A percentile compares a stretch with the other conserved stretches of the same genome.
Evolutionary conservation across 2,797 vertebrate species (phyloP).

Genomic region (Clamator glandarius): DNA sequence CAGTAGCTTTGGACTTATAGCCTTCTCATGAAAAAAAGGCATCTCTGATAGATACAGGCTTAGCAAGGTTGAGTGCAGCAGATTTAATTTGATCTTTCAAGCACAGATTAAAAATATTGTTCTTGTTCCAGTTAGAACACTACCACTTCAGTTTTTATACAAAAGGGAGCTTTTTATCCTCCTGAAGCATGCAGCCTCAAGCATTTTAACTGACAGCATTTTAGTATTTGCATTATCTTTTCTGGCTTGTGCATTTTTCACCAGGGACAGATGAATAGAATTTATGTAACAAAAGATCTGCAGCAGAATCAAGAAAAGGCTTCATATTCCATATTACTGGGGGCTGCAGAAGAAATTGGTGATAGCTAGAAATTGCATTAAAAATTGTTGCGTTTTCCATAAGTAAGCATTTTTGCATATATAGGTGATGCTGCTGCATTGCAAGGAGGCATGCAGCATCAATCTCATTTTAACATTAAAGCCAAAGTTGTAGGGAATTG

Average conservation of each 20-base stretch:
- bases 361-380: background rate
- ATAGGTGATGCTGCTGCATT: background rate
- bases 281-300: constrained; percentile 29
- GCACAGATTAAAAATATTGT: constrained; percentile 71
- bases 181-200: background rate
- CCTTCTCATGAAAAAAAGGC: background rate
- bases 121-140: constrained; percentile 59
- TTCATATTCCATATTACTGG: background rate
- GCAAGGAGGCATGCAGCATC: background rate
- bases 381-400: background rate
- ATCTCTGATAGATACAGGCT: constrained; percentile 46
- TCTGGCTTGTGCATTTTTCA: constrained; percentile 45
- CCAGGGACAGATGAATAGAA: constrained; percentile 36
- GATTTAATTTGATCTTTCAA: constrained; percentile 74
- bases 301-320: background rate
- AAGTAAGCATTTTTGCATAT: background rate
- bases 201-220: constrained; percentile 54
- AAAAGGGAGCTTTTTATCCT: constrained; percentile 66
- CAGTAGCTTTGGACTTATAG: background rate
- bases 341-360: background rate
- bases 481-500: background rate
- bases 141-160: constrained; percentile 59
- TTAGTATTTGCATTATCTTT: constrained; percentile 69
- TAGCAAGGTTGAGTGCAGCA: constrained; percentile 35
- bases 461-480: background rate